These are phyloP conservation scores for Python bivittatus DNA, from an alignment of 2,113 vertebrate species.

Conservation along the genomic window DNA sequence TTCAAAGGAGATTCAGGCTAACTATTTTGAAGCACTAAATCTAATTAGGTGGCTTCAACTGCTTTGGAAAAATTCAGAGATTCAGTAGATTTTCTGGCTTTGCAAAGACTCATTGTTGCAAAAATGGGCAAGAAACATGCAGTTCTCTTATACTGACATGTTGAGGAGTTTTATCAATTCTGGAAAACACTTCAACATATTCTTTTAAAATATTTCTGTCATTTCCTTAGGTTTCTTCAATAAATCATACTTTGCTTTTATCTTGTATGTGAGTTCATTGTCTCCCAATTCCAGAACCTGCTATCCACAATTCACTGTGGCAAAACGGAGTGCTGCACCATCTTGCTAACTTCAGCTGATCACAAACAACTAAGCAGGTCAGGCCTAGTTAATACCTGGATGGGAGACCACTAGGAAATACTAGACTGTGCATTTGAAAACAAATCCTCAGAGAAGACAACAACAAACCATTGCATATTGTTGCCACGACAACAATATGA, in stretches of 20 bases:
- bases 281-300: not conserved
- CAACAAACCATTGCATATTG: not conserved
- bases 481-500: not conserved
- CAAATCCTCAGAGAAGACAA: not conserved
- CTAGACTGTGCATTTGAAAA: not conserved
- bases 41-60: not conserved
- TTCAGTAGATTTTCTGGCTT: not conserved
- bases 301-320: not conserved
- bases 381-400: not conserved
- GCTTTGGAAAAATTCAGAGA: not conserved
- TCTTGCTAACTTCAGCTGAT: not conserved
- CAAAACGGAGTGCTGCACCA: not conserved
- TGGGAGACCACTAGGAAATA: not conserved
- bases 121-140: not conserved
- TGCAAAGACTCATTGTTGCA: not conserved
- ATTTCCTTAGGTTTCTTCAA: not conserved
- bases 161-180: too few relatives aligned
- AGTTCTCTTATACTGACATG: not conserved
- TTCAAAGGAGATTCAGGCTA: not conserved
- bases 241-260: not conserved
- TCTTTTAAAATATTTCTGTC: not conserved
- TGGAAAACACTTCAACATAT: not conserved
- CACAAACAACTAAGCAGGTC: not conserved
- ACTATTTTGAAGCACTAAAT: not conserved
- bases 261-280: not conserved